Conservation (phyloP, 2,797 vertebrate genomes). For the Periophthalmus magnuspinnatus region DNA sequence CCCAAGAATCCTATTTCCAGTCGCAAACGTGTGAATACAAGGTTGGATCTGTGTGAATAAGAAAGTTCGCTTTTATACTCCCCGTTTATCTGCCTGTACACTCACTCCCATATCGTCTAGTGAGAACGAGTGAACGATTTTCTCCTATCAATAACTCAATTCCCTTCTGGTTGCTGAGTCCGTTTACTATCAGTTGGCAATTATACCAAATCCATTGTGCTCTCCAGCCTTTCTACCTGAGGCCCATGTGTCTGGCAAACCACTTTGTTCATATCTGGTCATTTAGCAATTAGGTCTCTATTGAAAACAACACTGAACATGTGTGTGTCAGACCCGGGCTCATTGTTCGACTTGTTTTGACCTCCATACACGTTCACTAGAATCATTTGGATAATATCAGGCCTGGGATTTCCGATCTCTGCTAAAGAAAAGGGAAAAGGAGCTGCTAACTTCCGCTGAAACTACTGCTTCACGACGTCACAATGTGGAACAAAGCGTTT, state of each 20-base stretch:
- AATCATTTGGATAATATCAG: too few relatives aligned
- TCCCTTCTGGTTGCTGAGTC: slow-evolving; percentile 27
- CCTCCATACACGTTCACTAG: too few relatives aligned
- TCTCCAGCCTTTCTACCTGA: slow-evolving; percentile 13
- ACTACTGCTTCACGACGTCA: too few relatives aligned
- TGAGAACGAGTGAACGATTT: slow-evolving; percentile 27
- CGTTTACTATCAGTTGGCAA: slow-evolving; percentile 30
- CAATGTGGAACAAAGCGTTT: too few relatives aligned
- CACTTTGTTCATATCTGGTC: slow-evolving; percentile 24
- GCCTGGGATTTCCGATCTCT: too few relatives aligned
- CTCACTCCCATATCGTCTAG: not conserved
- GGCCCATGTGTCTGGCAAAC: slow-evolving; percentile 3
- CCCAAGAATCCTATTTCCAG: not conserved
- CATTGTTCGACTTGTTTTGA: slow-evolving; percentile 21
- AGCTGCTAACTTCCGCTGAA: too few relatives aligned
- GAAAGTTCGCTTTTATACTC: not conserved
- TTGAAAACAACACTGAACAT: slow-evolving; percentile 17
- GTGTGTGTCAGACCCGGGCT: not conserved
- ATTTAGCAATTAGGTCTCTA: slow-evolving; percentile 30
- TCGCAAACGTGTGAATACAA: not conserved
- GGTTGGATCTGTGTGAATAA: not conserved
- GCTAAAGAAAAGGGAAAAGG: too few relatives aligned
- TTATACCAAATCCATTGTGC: slow-evolving; percentile 32
- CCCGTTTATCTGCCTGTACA: slow-evolving; percentile 10
- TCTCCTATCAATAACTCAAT: slow-evolving; percentile 35